Base-by-base conservation (phyloP, 2,888 invertebrate species). In the Tachina grossa region DNA sequence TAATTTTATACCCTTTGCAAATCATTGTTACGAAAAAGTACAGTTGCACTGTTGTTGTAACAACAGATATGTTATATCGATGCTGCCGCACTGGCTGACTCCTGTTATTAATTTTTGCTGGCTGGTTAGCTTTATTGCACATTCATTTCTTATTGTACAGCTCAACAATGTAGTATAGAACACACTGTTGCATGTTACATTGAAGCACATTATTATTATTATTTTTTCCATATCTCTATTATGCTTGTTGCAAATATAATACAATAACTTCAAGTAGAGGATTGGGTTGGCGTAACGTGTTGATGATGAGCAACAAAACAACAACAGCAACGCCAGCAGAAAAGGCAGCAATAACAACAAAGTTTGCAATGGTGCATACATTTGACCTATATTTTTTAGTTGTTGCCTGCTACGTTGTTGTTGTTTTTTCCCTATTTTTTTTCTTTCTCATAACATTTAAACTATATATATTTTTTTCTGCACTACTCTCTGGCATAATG, bases 301-400 rank as follows among this genome's bases (percentile, higher is more conserved):
- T 63, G 79, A 71, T 71, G 82, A 65, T 71, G 57, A 45, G 65
- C 16, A 57, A 6, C 43, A 22, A 43, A 51, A 57, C 49, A 43
- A 10, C 55, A 71, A 65, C 45, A 55, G n/a, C n/a, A 71, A 19
- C 39, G 19, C 8, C 55, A 66, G 41, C 9, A 41, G 39, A 6
- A 49, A 39, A 6, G 10, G 14, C 19, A 71, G 9, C 51, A 47
- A 45, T 43, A 76, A 43, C 43, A 66, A 66, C 49, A 63, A 61
- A n/a, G n/a, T 68, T 74, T 53, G 47, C 66, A 74, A 53, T 85
- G 85, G 49, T 79, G 85, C 85, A 85, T 85, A 79, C 85, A 85
- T 74, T 85, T 85, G 85, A 85, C 85, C 85, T 85, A 85, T 85
- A 84, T 82, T 79, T 82, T 78, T 45, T 41, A 57, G 61, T 72